Evolutionary conservation across 2,113 vertebrate genomes (phyloP).

Genomic region (Numida meleagris): DNA sequence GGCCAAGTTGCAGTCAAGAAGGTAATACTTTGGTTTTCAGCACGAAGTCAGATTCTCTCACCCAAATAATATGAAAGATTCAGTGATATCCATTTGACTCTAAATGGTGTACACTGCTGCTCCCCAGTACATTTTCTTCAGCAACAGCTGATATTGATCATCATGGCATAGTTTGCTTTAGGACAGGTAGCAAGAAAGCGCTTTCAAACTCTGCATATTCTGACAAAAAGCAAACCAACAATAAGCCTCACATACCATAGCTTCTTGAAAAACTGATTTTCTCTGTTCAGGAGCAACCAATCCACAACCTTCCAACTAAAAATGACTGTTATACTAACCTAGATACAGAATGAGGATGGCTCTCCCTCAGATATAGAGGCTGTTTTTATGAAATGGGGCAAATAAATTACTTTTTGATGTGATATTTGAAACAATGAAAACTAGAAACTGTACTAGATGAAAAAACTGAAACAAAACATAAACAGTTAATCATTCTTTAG

Average conservation of each 20-base stretch:
- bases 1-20: neutral
- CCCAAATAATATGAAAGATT: neutral
- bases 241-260: neutral
- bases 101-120: neutral
- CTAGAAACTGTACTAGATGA: neutral
- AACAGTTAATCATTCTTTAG: slow-evolving; percentile 13
- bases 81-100: neutral
- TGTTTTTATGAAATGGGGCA: neutral
- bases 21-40: neutral
- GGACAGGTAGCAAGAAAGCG: neutral
- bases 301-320: neutral
- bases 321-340: neutral
- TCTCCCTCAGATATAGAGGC: neutral
- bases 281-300: neutral
- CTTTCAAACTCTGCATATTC: neutral
- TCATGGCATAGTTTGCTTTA: neutral
- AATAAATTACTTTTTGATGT: neutral
- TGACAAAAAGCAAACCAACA: neutral
- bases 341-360: neutral
- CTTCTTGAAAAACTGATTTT: neutral
- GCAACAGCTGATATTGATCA: neutral
- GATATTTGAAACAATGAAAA: neutral
- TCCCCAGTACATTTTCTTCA: neutral
- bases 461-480: neutral
- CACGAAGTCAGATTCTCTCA: neutral